Percentiles rank a stretch among this genome's conserved stretches.
phyloP scores from a whole-genome alignment of 2,113 vertebrate species.

The Apodemus speciosus region DNA sequence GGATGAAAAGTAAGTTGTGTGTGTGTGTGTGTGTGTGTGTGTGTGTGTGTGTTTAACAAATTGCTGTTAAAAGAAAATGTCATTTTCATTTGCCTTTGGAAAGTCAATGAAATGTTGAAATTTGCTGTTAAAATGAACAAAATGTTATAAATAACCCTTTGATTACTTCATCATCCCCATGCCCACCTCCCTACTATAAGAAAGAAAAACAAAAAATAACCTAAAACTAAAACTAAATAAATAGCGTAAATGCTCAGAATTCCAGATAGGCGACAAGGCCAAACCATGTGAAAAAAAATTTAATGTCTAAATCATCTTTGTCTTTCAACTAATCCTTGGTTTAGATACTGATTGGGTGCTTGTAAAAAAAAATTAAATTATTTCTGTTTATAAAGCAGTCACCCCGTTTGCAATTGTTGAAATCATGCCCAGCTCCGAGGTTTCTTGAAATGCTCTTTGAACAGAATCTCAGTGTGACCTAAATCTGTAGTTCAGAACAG shows the following conservation, averaged over 20 bases:
- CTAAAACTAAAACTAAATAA: constrained; percentile 48
- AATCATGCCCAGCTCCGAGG: constrained; percentile 82
- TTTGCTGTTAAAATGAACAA: constrained; percentile 68
- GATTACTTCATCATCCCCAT: constrained; percentile 69
- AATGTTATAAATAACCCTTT: constrained; percentile 69
- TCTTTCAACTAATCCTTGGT: constrained; percentile 26
- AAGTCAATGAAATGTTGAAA: constrained; percentile 44
- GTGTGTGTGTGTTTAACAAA: constrained; percentile 61
- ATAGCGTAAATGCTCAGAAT: constrained; percentile 71
- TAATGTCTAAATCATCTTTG: constrained; percentile 50
- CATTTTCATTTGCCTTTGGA: constrained; percentile 53
- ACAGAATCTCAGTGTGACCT: constrained; percentile 85
- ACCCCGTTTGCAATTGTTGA: constrained; percentile 81
- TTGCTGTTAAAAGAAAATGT: not conserved
- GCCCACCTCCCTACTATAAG: constrained; percentile 71
- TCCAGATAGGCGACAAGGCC: constrained; percentile 63
- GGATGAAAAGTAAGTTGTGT: constrained; percentile 57
- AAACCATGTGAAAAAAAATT: constrained; percentile 62
- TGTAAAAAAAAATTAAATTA: constrained; percentile 71
- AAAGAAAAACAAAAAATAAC: not conserved
- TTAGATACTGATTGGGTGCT: constrained; percentile 66
- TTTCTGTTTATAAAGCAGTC: constrained; percentile 81
- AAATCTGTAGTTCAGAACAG: constrained; percentile 82
- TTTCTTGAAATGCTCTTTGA: constrained; percentile 84
- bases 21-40: constrained; percentile 50